phyloP scores from a whole-genome alignment of 1,140 invertebrate species.

The Daktulosphaira vitifoliae region DNA sequence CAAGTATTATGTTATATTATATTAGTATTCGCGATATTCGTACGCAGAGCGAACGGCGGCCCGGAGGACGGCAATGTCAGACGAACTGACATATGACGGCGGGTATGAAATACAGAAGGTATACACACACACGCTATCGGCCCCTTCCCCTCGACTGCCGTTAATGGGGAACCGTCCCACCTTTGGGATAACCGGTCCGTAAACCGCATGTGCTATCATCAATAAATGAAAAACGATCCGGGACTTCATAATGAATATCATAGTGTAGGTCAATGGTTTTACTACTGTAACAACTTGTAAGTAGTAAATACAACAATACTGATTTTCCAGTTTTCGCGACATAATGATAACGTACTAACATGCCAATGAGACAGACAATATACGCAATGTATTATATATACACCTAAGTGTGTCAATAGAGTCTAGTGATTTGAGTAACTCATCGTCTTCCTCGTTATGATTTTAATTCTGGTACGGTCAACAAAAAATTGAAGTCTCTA shows the following conservation, averaged over 20 bases:
- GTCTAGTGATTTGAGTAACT: too few species aligned
- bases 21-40: neutral
- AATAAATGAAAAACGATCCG: constrained; percentile 7
- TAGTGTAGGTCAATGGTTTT: constrained; percentile 25
- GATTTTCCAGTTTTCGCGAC: constrained; percentile 14
- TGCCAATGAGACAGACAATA: neutral
- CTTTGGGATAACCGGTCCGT: constrained; percentile 24
- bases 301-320: neutral
- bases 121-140: neutral
- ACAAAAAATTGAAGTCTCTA: too few species aligned
- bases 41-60: neutral
- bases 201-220: neutral
- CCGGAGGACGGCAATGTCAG: constrained; percentile 5
- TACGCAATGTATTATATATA: neutral
- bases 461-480: too few species aligned
- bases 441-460: too few species aligned
- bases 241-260: neutral
- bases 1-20: neutral
- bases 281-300: too few species aligned
- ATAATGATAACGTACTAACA: neutral
- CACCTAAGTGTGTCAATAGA: too few species aligned
- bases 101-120: neutral
- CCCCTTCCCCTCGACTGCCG: neutral
- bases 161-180: constrained; percentile 10
- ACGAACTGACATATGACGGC: constrained; percentile 8